Percentiles rank a stretch among this genome's conserved stretches.
Conservation (phyloP, 1,140 invertebrate genomes). For the Camponotus floridanus region DNA sequence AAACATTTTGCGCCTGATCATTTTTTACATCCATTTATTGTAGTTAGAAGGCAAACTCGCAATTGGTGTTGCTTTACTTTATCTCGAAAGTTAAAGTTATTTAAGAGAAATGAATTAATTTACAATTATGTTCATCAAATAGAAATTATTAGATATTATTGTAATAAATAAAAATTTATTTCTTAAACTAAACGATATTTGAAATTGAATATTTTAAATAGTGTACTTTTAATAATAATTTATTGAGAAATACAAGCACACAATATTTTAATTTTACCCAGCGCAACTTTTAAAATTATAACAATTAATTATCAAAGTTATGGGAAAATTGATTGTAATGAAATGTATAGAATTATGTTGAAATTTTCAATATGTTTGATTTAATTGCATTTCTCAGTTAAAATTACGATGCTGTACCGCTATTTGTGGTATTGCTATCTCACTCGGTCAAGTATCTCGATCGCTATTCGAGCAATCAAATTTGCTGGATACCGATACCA, state of each 20-base stretch:
- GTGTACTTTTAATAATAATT: background rate
- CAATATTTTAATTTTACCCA: background rate
- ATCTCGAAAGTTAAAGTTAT: constrained; percentile 34
- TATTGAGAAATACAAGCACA: background rate
- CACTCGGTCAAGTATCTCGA: constrained; percentile 31
- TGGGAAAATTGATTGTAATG: background rate
- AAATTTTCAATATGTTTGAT: background rate
- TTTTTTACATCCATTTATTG: constrained; percentile 35
- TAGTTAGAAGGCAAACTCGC: background rate
- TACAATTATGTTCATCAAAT: background rate
- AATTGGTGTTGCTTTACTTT: constrained; percentile 20
- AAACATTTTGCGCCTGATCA: constrained; percentile 40
- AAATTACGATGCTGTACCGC: background rate
- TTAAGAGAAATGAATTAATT: constrained; percentile 8
- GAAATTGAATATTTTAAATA: background rate
- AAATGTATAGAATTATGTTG: background rate
- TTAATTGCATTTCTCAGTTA: constrained; percentile 13
- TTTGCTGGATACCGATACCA: constrained; percentile 51
- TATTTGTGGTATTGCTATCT: constrained; percentile 1
- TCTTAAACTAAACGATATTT: background rate
- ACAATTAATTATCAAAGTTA: background rate
- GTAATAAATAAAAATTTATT: background rate
- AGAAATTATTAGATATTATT: background rate
- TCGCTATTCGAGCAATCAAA: constrained; percentile 49
- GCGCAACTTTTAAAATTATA: background rate